phyloP scores from a whole-genome alignment of 1,140 invertebrate genomes.

The Drosophila sechellia region DNA sequence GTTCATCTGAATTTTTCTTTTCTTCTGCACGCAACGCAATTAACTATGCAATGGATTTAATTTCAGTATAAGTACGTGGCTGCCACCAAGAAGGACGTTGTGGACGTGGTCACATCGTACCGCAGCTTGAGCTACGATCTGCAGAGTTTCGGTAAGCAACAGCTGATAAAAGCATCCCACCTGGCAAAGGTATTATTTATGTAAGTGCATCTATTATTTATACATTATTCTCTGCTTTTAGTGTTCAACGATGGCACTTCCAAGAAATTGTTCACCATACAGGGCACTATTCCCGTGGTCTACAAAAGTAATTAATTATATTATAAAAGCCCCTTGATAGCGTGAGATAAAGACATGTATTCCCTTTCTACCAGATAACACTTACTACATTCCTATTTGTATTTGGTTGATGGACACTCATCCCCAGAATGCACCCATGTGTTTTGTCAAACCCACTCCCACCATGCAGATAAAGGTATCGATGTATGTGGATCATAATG shows the following conservation, averaged over 20 bases:
- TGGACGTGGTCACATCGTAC: conserved; percentile 74
- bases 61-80: conserved; percentile 79
- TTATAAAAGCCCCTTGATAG: neutral
- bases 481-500: conserved; percentile 96
- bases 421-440: conserved; percentile 98
- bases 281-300: conserved; percentile 96
- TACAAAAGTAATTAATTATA: conserved; percentile 90
- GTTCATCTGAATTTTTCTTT: conserved; percentile 1
- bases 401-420: conserved; percentile 99
- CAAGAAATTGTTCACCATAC: conserved; percentile 93
- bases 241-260: conserved; percentile 95
- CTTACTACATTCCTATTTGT: conserved; percentile 98
- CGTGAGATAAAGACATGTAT: neutral
- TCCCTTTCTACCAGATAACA: conserved; percentile 86
- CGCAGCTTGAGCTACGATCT: conserved; percentile 71
- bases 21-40: conserved; percentile 49
- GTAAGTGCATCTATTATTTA: neutral
- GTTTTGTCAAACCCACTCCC: conserved; percentile 97
- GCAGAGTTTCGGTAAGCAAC: conserved; percentile 69
- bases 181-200: neutral
- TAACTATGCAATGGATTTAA: conserved; percentile 6
- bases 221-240: conserved; percentile 75
- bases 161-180: conserved; percentile 5
- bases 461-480: conserved; percentile 98
- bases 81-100: conserved; percentile 79